phyloP scores from a whole-genome alignment of 2,113 vertebrate genomes.

The Morone chrysops region DNA sequence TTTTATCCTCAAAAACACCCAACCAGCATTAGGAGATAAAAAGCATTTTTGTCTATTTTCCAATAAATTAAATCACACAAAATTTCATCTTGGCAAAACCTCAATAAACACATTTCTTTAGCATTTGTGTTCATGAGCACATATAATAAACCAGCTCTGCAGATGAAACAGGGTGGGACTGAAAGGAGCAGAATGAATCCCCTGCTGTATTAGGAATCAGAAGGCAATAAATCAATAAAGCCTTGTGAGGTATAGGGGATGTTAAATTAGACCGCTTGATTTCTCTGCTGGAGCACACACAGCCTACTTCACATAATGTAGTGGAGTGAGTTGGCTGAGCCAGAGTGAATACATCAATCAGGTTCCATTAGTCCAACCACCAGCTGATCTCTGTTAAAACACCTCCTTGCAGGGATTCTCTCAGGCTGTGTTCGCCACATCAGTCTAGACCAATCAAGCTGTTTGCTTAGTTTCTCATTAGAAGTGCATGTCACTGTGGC shows the following conservation, averaged over 20 bases:
- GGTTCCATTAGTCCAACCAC: constrained; percentile 67
- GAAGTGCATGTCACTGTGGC: background rate
- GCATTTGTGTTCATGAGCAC: background rate
- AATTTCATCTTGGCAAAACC: background rate
- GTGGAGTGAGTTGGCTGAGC: constrained; percentile 33
- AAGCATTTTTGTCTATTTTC: too few species aligned
- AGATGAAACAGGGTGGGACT: background rate
- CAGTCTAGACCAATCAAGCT: background rate
- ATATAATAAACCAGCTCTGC: background rate
- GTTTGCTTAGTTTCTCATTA: background rate
- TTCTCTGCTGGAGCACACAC: constrained; percentile 47
- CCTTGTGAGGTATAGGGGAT: background rate
- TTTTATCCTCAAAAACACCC: too few species aligned
- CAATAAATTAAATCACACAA: too few species aligned
- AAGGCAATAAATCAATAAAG: constrained; percentile 27
- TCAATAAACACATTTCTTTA: background rate
- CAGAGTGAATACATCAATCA: constrained; percentile 53
- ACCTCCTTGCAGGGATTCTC: constrained; percentile 11
- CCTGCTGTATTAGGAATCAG: constrained; percentile 8
- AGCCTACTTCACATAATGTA: constrained; percentile 14
- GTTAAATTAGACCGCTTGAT: constrained; percentile 39
- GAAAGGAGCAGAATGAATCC: constrained; percentile 5
- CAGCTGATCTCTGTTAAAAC: constrained; percentile 52
- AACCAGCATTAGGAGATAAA: too few species aligned
- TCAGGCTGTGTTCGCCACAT: background rate